Evolutionary conservation across 2,113 vertebrate genomes (phyloP).

Genomic region (Natator depressus): DNA sequence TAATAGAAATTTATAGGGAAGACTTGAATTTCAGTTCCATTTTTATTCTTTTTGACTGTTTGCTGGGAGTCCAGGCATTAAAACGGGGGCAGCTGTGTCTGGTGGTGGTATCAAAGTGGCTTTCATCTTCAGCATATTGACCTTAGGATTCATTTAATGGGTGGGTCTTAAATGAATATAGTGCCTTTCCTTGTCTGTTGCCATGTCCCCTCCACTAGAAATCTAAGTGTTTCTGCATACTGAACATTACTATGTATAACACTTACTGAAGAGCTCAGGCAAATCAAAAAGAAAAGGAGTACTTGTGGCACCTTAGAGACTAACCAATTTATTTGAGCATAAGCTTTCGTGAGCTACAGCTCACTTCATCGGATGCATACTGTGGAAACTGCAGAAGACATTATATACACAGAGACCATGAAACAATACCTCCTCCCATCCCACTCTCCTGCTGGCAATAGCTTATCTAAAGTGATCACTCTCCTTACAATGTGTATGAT

Average conservation of each 20-base stretch:
- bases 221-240: background rate
- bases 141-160: constrained; percentile 10
- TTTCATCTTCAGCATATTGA: constrained; percentile 12
- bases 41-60: constrained; percentile 5
- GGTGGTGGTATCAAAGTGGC: background rate
- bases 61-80: constrained; percentile 15
- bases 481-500: too few species aligned
- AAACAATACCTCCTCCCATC: too few species aligned
- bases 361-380: too few species aligned
- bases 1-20: background rate
- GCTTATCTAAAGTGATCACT: too few species aligned
- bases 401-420: too few species aligned
- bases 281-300: too few species aligned
- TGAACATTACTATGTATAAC: background rate
- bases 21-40: background rate
- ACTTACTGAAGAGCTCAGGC: background rate
- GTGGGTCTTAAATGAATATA: constrained; percentile 4
- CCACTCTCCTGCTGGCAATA: too few species aligned
- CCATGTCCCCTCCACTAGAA: background rate
- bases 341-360: too few species aligned
- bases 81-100: background rate
- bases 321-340: too few species aligned
- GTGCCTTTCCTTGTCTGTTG: constrained; percentile 2
- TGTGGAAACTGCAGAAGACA: too few species aligned
- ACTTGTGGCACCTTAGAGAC: too few species aligned